Conservation (phyloP, 1,140 invertebrate genomes). For the Wiebesia pumilae region DNA sequence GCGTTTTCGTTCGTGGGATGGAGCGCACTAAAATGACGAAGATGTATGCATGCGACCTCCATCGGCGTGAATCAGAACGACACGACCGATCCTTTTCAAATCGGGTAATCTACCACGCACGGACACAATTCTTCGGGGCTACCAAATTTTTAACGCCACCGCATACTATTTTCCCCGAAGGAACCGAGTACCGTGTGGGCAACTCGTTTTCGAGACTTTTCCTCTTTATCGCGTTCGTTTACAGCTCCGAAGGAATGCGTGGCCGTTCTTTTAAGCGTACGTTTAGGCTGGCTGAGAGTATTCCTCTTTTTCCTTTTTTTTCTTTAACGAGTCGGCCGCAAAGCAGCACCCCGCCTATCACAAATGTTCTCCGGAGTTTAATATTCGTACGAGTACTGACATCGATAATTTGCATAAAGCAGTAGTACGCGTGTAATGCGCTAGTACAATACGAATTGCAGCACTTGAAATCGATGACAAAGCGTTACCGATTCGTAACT, state of each 20-base stretch:
- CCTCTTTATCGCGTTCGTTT: not conserved
- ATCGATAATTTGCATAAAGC: too few species aligned
- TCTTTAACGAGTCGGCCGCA: not conserved
- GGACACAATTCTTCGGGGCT: too few species aligned
- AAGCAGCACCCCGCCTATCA: not conserved
- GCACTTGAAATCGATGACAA: too few species aligned
- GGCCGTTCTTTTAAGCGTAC: not conserved
- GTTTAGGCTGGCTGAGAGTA: not conserved
- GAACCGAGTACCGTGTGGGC: not conserved
- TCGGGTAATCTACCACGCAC: too few species aligned
- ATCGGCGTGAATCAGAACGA: not conserved
- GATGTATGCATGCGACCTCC: not conserved
- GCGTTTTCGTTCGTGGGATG: too few species aligned
- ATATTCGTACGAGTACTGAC: too few species aligned
- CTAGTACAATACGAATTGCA: too few species aligned
- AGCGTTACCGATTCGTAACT: too few species aligned
- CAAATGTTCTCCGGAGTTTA: not conserved
- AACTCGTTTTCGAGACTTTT: not conserved
- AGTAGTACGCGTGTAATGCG: too few species aligned
- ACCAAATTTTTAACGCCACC: not conserved
- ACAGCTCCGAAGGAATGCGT: not conserved
- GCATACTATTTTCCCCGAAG: not conserved
- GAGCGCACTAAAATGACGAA: not conserved
- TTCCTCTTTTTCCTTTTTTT: not conserved
- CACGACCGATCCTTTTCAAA: not conserved